A percentile compares a stretch with the other conserved stretches of the same genome.
phyloP scores from a whole-genome alignment of 2,113 vertebrate genomes.

The Oenanthe melanoleuca region DNA sequence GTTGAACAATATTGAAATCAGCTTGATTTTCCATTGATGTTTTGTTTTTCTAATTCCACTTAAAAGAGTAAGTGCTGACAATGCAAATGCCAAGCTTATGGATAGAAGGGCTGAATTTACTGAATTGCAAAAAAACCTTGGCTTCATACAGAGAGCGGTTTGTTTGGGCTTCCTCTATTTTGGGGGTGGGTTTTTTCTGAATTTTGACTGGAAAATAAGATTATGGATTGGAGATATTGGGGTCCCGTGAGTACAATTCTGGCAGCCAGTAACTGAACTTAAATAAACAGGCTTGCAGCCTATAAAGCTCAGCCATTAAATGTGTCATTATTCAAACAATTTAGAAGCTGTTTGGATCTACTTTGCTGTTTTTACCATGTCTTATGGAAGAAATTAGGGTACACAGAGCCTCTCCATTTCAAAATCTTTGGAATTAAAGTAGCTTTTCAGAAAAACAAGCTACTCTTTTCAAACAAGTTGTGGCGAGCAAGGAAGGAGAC shows the following conservation, averaged over 20 bases:
- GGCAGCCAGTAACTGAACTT: neutral
- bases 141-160: slow-evolving; percentile 1
- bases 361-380: neutral
- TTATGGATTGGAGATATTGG: neutral
- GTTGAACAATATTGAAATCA: slow-evolving; percentile 65
- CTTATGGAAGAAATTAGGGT: neutral
- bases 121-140: neutral
- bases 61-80: slow-evolving; percentile 48
- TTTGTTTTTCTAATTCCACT: slow-evolving; percentile 63
- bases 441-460: neutral
- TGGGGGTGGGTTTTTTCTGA: neutral
- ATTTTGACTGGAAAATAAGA: slow-evolving; percentile 24
- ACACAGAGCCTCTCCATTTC: neutral
- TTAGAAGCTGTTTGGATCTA: neutral
- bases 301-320: neutral
- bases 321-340: neutral
- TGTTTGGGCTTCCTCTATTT: neutral
- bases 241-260: neutral
- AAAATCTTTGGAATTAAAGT: neutral
- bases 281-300: neutral
- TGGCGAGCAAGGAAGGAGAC: neutral
- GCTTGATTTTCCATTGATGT: slow-evolving; percentile 65
- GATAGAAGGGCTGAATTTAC: slow-evolving; percentile 9
- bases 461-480: neutral
- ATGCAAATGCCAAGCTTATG: slow-evolving; percentile 24